Evolutionary conservation across 2,888 invertebrate genomes (phyloP).

Genomic region (Eilema griseolum): DNA sequence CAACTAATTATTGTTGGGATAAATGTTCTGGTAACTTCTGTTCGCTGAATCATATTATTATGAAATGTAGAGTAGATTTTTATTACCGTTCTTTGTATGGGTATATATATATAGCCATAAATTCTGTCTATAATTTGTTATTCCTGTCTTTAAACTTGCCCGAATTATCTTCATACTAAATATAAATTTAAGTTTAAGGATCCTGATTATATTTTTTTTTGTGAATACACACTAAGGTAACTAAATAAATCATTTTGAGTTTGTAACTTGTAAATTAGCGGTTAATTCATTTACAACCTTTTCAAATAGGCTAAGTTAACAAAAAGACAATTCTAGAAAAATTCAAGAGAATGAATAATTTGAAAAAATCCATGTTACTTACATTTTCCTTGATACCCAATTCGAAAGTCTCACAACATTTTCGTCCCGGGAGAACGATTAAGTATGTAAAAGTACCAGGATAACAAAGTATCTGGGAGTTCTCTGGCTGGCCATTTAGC

Average conservation of each 20-base stretch:
- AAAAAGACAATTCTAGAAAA: not conserved
- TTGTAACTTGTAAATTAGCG: too few relatives aligned
- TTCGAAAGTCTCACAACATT: constrained; percentile 48
- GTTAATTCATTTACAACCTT: too few relatives aligned
- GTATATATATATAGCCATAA: not conserved
- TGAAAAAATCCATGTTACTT: constrained; percentile 3
- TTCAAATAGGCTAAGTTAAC: not conserved
- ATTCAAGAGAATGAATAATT: not conserved
- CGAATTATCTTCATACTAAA: too few relatives aligned
- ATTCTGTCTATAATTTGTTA: not conserved
- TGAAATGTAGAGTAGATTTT: constrained; percentile 3
- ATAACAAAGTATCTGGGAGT: constrained; percentile 81
- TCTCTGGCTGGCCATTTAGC: constrained; percentile 79
- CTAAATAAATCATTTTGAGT: not conserved
- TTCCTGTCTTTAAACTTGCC: too few relatives aligned
- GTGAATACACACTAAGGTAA: not conserved
- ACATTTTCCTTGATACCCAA: constrained; percentile 51
- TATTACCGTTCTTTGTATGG: not conserved
- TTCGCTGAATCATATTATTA: not conserved
- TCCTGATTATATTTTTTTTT: too few relatives aligned
- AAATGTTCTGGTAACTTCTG: constrained; percentile 52
- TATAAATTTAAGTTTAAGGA: too few relatives aligned
- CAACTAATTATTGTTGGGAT: constrained; percentile 61
- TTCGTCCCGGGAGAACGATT: constrained; percentile 76
- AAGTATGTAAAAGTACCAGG: constrained; percentile 85